Percentiles rank a stretch among this genome's conserved stretches.
Conservation (phyloP, 2,113 vertebrate genomes). For the Acrocephalus kingi region DNA sequence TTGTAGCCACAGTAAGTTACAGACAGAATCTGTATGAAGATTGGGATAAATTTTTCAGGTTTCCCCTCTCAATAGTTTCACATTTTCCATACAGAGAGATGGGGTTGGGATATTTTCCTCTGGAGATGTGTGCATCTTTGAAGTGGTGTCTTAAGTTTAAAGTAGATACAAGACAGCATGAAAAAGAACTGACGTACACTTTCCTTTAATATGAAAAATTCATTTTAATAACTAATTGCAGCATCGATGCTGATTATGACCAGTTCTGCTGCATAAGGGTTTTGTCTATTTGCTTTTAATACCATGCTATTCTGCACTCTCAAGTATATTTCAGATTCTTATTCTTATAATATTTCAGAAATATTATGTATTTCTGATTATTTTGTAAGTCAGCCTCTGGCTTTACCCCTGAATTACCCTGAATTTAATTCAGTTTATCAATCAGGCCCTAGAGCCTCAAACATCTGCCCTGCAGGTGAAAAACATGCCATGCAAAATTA, state of each 20-base stretch:
- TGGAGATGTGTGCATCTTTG: neutral
- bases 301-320: neutral
- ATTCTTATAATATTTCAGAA: neutral
- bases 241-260: neutral
- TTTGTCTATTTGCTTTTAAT: neutral
- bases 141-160: conserved; percentile 3
- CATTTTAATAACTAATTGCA: neutral
- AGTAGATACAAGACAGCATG: neutral
- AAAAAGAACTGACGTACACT: neutral
- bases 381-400: neutral
- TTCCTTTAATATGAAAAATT: neutral
- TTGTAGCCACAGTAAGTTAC: neutral
- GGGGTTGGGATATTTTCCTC: neutral
- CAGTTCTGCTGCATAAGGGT: neutral
- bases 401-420: neutral
- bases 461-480: neutral
- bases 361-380: neutral
- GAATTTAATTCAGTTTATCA: neutral
- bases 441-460: neutral
- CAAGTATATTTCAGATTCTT: neutral
- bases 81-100: neutral
- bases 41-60: neutral
- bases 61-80: neutral
- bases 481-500: neutral
- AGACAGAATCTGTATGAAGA: neutral